Evolutionary conservation across 2,888 invertebrate genomes (phyloP).

Genomic region (Strigamia maritima): DNA sequence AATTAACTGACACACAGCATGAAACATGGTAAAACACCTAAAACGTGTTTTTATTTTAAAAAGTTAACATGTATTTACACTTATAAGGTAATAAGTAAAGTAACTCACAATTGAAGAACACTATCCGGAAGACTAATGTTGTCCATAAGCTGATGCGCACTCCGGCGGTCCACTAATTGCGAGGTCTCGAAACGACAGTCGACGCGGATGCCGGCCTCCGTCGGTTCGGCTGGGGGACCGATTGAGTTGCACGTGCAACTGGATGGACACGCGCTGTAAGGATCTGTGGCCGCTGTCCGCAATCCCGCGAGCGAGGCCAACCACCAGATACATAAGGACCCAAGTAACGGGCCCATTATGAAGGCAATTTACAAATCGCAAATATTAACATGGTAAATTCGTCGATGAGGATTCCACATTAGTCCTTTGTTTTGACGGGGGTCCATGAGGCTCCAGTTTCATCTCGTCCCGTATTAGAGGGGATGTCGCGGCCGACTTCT

Average conservation of each 20-base stretch:
- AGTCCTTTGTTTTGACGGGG: conserved; percentile 10
- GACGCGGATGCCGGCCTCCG: neutral
- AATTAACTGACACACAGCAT: too few species aligned
- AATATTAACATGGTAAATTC: neutral
- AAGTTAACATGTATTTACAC: too few species aligned
- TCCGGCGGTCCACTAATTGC: neutral
- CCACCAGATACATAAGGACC: neutral
- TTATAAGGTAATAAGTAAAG: too few species aligned
- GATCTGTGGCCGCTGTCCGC: neutral
- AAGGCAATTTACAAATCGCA: neutral
- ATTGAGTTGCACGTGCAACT: conserved; percentile 1
- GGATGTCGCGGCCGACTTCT: neutral
- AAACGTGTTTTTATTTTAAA: neutral
- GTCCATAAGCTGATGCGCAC: neutral
- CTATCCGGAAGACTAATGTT: neutral
- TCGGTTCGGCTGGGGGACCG: neutral
- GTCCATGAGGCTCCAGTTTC: neutral
- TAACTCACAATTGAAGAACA: neutral
- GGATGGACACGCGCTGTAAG: neutral
- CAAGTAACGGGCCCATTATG: neutral
- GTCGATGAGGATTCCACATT: neutral
- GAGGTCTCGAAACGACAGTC: neutral
- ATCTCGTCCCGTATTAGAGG: conserved; percentile 2
- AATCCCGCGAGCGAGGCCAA: neutral
- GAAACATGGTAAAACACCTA: too few species aligned